Percentiles rank a stretch among this genome's conserved stretches.
These are phyloP conservation scores for Phymorhynchus buccinoides DNA, from an alignment of 1,140 invertebrate species.

Conservation along the genomic window DNA sequence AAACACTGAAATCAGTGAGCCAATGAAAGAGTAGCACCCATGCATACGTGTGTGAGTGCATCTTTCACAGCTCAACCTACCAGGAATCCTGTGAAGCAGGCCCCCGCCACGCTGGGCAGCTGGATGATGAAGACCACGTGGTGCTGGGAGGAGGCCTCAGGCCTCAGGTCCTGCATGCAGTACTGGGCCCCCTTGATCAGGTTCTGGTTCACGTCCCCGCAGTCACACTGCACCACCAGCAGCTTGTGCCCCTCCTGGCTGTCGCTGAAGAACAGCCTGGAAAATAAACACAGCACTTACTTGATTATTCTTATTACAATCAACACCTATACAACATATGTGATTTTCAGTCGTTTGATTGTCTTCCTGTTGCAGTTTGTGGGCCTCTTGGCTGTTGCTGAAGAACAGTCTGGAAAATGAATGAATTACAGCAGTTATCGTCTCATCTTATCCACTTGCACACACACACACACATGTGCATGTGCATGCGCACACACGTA, in stretches of 20 bases:
- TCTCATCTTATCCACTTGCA: too few species aligned
- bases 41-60: background rate
- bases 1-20: background rate
- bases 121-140: constrained; percentile 66
- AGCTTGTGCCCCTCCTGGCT: constrained; percentile 46
- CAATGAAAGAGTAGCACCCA: too few species aligned
- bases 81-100: constrained; percentile 67
- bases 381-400: too few species aligned
- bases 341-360: too few species aligned
- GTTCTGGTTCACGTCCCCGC: constrained; percentile 59
- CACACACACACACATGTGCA: too few species aligned
- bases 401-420: too few species aligned
- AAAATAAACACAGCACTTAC: too few species aligned
- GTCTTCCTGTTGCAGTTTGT: too few species aligned
- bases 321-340: too few species aligned
- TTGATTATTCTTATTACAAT: too few species aligned
- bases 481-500: too few species aligned
- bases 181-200: constrained; percentile 68
- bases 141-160: constrained; percentile 40
- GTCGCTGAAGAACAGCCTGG: constrained; percentile 53
- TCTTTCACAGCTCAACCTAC: constrained; percentile 41
- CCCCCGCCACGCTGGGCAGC: constrained; percentile 60
- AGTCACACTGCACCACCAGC: constrained; percentile 67
- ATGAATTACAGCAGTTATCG: too few species aligned
- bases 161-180: constrained; percentile 57